Evolutionary conservation across 2,888 invertebrate species (phyloP).

Genomic region (Chrysolina oricalcia): DNA sequence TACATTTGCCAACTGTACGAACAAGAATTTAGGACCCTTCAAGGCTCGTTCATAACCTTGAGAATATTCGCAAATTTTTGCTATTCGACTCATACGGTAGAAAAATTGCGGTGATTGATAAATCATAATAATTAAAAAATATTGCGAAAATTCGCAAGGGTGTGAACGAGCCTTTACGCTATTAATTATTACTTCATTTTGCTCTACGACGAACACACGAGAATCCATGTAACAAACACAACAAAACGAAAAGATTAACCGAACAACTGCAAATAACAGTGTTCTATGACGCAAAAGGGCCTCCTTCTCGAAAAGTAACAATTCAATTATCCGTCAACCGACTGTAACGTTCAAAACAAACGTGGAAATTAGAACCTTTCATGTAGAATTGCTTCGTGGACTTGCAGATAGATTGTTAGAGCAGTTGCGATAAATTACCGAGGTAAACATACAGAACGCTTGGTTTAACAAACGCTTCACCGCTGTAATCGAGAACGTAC

Average conservation of each 20-base stretch:
- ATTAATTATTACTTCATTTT: too few relatives aligned
- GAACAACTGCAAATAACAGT: background rate
- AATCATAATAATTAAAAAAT: too few relatives aligned
- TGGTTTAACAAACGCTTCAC: constrained; percentile 46
- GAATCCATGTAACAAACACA: background rate
- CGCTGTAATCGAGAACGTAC: constrained; percentile 40
- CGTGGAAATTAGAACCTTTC: background rate
- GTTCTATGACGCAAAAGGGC: background rate
- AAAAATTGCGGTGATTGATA: too few relatives aligned
- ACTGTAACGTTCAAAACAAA: constrained; percentile 12
- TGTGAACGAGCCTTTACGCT: too few relatives aligned
- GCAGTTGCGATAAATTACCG: constrained; percentile 46
- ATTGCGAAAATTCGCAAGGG: too few relatives aligned
- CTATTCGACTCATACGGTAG: too few relatives aligned
- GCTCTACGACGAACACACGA: too few relatives aligned
- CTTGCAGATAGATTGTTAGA: constrained; percentile 35
- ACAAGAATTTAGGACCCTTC: too few relatives aligned
- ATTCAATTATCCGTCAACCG: background rate
- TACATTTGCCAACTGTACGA: too few relatives aligned
- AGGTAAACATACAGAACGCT: constrained; percentile 44
- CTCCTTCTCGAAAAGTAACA: background rate
- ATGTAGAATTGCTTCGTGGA: background rate
- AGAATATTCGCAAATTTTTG: too few relatives aligned
- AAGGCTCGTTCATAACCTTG: too few relatives aligned
- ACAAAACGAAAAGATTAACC: constrained; percentile 1